Evolutionary conservation across 2,888 invertebrate species (phyloP).

Genomic region (Catonia carolina): DNA sequence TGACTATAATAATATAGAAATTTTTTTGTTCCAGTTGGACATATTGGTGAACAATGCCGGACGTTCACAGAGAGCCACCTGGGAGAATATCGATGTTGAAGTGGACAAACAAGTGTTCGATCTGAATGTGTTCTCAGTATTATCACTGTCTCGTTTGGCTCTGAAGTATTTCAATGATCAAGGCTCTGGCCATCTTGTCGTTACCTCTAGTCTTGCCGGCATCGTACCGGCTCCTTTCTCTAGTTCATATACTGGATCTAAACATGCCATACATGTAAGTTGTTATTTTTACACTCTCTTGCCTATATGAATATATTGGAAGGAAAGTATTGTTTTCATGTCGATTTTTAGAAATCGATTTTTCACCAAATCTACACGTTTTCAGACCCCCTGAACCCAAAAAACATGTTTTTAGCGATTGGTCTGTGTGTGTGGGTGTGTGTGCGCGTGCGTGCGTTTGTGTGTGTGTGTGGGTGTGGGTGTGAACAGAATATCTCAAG

Average conservation of each 20-base stretch:
- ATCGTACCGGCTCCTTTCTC: conserved; percentile 59
- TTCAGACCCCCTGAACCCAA: too few species aligned
- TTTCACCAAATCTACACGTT: too few species aligned
- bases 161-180: conserved; percentile 55
- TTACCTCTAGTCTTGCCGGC: conserved; percentile 69
- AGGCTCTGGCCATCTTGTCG: conserved; percentile 60
- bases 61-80: conserved; percentile 64
- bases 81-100: conserved; percentile 59
- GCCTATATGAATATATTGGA: neutral
- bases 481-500: too few species aligned
- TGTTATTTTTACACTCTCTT: neutral
- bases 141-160: conserved; percentile 63
- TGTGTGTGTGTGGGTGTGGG: too few species aligned
- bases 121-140: conserved; percentile 65
- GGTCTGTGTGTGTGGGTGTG: too few species aligned
- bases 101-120: conserved; percentile 71
- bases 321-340: neutral
- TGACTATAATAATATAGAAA: too few species aligned
- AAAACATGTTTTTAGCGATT: too few species aligned
- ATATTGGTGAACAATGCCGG: conserved; percentile 78
- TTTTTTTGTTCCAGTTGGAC: conserved; percentile 51
- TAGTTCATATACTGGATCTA: conserved; percentile 63
- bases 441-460: too few species aligned
- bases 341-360: too few species aligned
- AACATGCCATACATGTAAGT: conserved; percentile 67